Evolutionary conservation across 2,888 invertebrate genomes (phyloP), one percentile per base, ranked within the genome.

Genomic region (Trachelus iudaicus): DNA sequence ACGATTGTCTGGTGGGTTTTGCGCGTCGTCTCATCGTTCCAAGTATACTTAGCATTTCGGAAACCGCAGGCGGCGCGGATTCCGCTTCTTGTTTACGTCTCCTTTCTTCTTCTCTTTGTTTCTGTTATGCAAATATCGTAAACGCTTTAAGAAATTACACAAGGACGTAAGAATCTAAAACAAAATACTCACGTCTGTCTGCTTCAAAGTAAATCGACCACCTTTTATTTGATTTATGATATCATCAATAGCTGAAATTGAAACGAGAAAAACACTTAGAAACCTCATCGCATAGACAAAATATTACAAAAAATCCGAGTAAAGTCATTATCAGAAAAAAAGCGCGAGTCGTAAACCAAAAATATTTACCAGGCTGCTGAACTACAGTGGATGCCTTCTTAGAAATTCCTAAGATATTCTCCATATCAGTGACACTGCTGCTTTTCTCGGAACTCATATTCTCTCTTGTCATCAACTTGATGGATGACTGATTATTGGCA

Each of bases 151-250:
- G 11, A n/a, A 76, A 12, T 34, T 31, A 15, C 4, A 79, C 37
- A 77, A 71, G 71, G 34, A 69, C 23, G n/a, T 56, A 68, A 74
- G 73, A 56, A 34, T 71, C 34, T 35, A 40, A 71, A 73, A 73
- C 74, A 73, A 77, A 69, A 69, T 79, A 85, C 90, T 91, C 86
- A 92, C 94, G 75, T 95, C 95, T 0, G 94, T 94, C 4, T 95
- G 93, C 86, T 94, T 94, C 34, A 96, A 91, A 0, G 95, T 95
- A 91, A 96, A 96, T 85, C 95, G 94, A 68, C 96, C 96, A 31
- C 95, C 95, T 90, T 96, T 96, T 75, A 96, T 95, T 88, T 95
- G 95, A 89, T 95, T 95, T 23, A 96, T 95, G 83, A 96, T 95
- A 31, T 95, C 95, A 87, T 95, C 95, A 83, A 96, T 95, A 1